Conservation (phyloP, 2,113 vertebrate genomes). For the Engraulis encrasicolus region DNA sequence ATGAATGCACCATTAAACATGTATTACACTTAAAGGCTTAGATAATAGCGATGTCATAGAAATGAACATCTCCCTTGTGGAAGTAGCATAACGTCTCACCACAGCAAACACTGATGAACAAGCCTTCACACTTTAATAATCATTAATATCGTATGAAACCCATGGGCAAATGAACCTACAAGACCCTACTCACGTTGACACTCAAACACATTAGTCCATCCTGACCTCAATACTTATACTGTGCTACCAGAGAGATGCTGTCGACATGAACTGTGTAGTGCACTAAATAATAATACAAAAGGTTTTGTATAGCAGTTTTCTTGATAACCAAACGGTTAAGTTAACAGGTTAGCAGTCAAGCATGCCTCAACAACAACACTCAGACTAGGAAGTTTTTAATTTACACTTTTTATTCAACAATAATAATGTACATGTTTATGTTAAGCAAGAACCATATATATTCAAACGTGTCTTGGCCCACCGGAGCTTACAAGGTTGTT, state of each 20-base stretch:
- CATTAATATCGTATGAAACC: background rate
- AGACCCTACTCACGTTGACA: background rate
- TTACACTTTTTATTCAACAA: background rate
- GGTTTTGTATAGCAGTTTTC: no score
- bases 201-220: background rate
- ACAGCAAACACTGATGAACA: background rate
- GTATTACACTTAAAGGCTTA: background rate
- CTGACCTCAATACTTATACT: background rate
- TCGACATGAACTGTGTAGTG: background rate
- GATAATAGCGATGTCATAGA: background rate
- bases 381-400: background rate
- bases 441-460: background rate
- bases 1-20: background rate
- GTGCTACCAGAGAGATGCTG: background rate
- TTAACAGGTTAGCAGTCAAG: no score
- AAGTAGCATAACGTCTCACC: background rate
- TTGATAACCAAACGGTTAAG: no score
- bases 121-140: background rate
- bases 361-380: background rate
- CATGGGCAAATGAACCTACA: background rate
- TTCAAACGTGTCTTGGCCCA: background rate
- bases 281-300: no score
- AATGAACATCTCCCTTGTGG: background rate
- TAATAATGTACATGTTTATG: slow-evolving; percentile 4
- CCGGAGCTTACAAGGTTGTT: background rate